Evolutionary conservation across 2,888 invertebrate species (phyloP).

Genomic region (Mycalesis mineus): DNA sequence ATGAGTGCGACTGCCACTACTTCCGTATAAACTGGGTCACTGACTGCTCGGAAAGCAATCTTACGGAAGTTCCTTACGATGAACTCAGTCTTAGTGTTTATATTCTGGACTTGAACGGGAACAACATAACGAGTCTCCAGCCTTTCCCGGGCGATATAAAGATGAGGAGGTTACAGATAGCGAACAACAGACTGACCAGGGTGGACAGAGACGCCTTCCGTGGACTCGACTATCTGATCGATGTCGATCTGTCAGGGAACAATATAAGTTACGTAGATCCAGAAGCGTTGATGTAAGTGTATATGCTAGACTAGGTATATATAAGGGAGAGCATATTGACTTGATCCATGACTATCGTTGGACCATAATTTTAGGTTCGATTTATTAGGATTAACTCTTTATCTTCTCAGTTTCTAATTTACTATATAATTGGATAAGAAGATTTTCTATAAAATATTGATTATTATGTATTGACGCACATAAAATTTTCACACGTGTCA

Average conservation of each 20-base stretch:
- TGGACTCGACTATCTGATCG: slow-evolving; percentile 82
- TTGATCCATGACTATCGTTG: too few relatives aligned
- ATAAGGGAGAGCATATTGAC: too few relatives aligned
- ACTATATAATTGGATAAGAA: not conserved
- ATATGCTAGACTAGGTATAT: too few relatives aligned
- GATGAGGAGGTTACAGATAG: slow-evolving; percentile 83
- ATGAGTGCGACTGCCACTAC: slow-evolving; percentile 86
- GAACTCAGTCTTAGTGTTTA: slow-evolving; percentile 84
- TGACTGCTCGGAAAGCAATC: slow-evolving; percentile 85
- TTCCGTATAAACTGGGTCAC: slow-evolving; percentile 87
- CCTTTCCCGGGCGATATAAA: slow-evolving; percentile 83
- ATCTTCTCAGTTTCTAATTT: not conserved
- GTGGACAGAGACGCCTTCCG: slow-evolving; percentile 80
- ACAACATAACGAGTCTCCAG: slow-evolving; percentile 78
- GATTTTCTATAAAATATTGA: not conserved
- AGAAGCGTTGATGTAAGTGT: slow-evolving; percentile 81
- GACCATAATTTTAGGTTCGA: too few relatives aligned
- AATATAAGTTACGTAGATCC: slow-evolving; percentile 81
- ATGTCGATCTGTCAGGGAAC: slow-evolving; percentile 84
- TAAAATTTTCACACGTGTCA: slow-evolving; percentile 7
- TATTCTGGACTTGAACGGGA: slow-evolving; percentile 83
- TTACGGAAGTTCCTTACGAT: slow-evolving; percentile 82
- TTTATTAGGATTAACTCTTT: too few relatives aligned
- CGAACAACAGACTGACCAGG: slow-evolving; percentile 80
- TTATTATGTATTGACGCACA: not conserved